Evolutionary conservation across 2,113 vertebrate genomes (phyloP), one percentile per base, ranked within the genome.

Genomic region (Heliornis fulica): DNA sequence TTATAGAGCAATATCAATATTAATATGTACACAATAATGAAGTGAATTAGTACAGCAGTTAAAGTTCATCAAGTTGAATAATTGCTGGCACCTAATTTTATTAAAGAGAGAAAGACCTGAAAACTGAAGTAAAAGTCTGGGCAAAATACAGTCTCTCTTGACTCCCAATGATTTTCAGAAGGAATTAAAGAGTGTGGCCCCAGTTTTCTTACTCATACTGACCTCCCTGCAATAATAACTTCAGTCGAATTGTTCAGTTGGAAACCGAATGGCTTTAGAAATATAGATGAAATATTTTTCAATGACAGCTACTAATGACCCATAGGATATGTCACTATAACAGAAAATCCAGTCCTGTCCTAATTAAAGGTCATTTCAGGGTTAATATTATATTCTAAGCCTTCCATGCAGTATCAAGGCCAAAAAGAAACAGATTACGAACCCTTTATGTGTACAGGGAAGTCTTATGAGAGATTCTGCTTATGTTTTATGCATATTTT

Each of bases 41-140:
- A 80, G 41, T 83, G 15, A 87, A 94, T 88, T 94, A 93, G 81
- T 83, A 89, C 32, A 95, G 83, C 59, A 94, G 87, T 75, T 94
- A 92, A 93, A 89, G 34, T 87, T 74, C 48, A 82, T 94, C 80
- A 92, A 54, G 76, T 83, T 93, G 77, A 97, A 89, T 43, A 60
- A 93, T 82, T 87, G 15, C 10, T 83, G 57, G 34, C 8, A 54
- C 57, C 2, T 50, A 28, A 75, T 87, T 53, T 87, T 93, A 92
- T 66, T 80, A 89, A 36, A 15, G 50, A 92, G 40, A 23, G 61
- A 95, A 89, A 71, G 50, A 94, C 82, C 41, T 53, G 31, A 87
- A 71, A 56, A 70, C 36, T 5, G 36, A 57, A 81, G 26, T 20
- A 81, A 89, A 96, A 87, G 21, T 10, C 18, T 80, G 61, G 23